Conservation (phyloP, 1,140 invertebrate genomes). For the Halesus radiatus region DNA sequence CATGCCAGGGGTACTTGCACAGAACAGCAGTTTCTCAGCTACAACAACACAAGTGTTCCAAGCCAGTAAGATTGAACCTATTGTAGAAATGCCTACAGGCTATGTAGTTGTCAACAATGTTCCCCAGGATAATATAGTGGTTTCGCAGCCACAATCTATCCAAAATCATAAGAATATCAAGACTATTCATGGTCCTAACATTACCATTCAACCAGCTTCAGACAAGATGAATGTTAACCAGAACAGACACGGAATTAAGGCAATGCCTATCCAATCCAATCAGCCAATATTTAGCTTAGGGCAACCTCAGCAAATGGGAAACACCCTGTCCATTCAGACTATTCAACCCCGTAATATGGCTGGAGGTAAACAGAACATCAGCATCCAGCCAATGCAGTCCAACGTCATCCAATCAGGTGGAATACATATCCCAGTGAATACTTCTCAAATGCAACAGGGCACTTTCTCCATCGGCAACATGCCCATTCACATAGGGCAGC, state of each 20-base stretch:
- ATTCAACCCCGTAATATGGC: constrained; percentile 50
- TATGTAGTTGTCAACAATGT: constrained; percentile 81
- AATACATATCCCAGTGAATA: constrained; percentile 50
- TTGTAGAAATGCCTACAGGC: constrained; percentile 79
- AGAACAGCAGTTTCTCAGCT: constrained; percentile 83
- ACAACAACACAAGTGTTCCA: constrained; percentile 87
- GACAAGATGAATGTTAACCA: constrained; percentile 61
- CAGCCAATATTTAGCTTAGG: constrained; percentile 54
- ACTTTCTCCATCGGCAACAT: constrained; percentile 45
- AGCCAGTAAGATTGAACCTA: constrained; percentile 85
- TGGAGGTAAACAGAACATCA: constrained; percentile 50
- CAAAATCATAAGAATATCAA: constrained; percentile 65
- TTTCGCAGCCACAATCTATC: constrained; percentile 61
- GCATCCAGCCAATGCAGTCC: constrained; percentile 48
- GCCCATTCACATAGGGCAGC: constrained; percentile 49
- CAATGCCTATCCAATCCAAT: constrained; percentile 49
- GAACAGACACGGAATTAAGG: constrained; percentile 47
- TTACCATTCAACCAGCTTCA: constrained; percentile 67
- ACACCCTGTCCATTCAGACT: constrained; percentile 45
- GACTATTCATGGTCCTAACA: constrained; percentile 63
- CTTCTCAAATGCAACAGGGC: constrained; percentile 37
- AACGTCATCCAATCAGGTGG: constrained; percentile 43
- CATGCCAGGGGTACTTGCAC: constrained; percentile 81
- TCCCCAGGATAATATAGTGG: constrained; percentile 62
- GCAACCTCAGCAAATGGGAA: constrained; percentile 47